Base-by-base conservation (phyloP, 1,140 invertebrate species). In the Diorhabda carinulata region DNA sequence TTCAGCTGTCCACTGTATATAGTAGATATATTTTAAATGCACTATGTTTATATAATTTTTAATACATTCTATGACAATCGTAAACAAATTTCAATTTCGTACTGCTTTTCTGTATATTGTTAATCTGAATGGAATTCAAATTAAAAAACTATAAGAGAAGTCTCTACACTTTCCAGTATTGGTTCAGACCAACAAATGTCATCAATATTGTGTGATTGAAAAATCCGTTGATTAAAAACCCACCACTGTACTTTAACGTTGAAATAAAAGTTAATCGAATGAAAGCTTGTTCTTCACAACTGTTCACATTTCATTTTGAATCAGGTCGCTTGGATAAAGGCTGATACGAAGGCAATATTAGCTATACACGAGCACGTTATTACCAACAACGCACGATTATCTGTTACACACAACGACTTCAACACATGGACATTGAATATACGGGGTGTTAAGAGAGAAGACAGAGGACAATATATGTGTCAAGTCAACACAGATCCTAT, bases 401-500 rank as follows among this genome's bases (percentile, higher is more conserved):
- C 89, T 68, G 92, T 95, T 63, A 91, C 91, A n/a, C 92, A 94
- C 84, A 92, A 89, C 79, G 91, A 93, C 83, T 90, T 87, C 84
- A 91, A 92, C 77, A 94, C 92, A 72, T 95, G 93, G 93, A 93
- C 92, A 57, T 85, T 96, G 64, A 91, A 91, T 80, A 94, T 96
- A 76, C 86, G 89, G 71, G 87, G 88, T 72, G 92, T 94, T 57
- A 89, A 90, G 76, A 85, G 91, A 74, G 91, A 92, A 76, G 95
- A 97, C 83, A 83, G 91, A 57, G 94, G 94, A 70, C 87, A 90
- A 76, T 93, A 94, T 78, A 96, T 95, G 91, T 96, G 94, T 83
- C 95, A 97, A 86, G 90, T 96, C 76, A 95, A 96, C 81, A 94
- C 95, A 69, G 91, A 96, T 82, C 94, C 94, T 9, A 95, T 97